Evolutionary conservation across 2,113 vertebrate genomes (phyloP).

Genomic region (Ciconia stormi): DNA sequence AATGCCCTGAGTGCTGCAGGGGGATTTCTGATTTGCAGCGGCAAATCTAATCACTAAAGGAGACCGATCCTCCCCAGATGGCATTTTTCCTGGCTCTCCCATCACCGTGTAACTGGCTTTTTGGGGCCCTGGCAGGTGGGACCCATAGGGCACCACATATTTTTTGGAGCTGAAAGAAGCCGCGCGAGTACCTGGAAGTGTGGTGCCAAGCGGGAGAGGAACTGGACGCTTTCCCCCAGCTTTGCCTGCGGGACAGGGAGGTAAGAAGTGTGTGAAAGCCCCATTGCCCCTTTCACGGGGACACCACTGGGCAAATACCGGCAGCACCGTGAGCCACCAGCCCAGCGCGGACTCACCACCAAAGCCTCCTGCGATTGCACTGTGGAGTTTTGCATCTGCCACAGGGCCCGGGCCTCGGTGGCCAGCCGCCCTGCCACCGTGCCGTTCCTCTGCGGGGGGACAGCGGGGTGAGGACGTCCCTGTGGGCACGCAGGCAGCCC

Average conservation of each 20-base stretch:
- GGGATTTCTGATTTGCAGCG: neutral
- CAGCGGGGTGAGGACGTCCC: neutral
- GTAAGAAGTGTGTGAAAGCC: neutral
- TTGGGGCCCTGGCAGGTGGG: neutral
- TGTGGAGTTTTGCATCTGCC: constrained; percentile 40
- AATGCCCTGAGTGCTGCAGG: neutral
- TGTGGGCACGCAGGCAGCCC: fast-evolving
- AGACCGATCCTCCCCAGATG: fast-evolving
- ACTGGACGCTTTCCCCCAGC: constrained; percentile 62
- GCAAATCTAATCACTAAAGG: neutral
- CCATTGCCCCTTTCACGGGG: fast-evolving
- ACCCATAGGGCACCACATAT: fast-evolving
- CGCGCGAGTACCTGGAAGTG: constrained; percentile 54
- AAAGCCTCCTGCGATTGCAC: constrained; percentile 52
- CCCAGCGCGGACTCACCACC: constrained; percentile 32
- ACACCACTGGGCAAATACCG: fast-evolving
- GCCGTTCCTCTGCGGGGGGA: constrained; percentile 35
- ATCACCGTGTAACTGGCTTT: neutral
- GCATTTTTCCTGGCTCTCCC: neutral
- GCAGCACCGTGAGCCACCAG: fast-evolving
- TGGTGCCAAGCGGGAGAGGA: constrained; percentile 44
- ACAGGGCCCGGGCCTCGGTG: neutral
- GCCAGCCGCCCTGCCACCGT: constrained; percentile 27
- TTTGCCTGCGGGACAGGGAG: constrained; percentile 47
- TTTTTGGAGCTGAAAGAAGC: neutral